phyloP scores from a whole-genome alignment of 2,113 vertebrate genomes.

The Percina caprodes region DNA sequence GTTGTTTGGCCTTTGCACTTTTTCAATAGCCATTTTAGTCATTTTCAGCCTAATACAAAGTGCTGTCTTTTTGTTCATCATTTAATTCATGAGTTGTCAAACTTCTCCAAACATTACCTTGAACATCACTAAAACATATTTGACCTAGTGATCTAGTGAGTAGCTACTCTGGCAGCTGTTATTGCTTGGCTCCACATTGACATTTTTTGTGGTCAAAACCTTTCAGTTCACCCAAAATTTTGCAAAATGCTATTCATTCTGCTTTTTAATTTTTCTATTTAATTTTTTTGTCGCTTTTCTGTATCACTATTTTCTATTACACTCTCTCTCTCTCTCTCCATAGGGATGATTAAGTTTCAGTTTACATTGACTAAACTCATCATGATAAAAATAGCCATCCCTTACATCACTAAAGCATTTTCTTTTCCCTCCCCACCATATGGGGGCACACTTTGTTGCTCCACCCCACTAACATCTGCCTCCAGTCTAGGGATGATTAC shows the following conservation, averaged over 20 bases:
- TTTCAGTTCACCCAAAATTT: not conserved
- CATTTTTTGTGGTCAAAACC: too few species aligned
- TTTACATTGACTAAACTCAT: not conserved
- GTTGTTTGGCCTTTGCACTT: not conserved
- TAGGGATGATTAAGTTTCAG: not conserved
- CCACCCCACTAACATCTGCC: conserved; percentile 44
- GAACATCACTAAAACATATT: not conserved
- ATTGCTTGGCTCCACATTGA: too few species aligned
- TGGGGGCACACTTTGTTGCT: conserved; percentile 33
- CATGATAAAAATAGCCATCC: not conserved
- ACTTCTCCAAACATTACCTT: not conserved
- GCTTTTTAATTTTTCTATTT: not conserved
- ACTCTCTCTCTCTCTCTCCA: too few species aligned
- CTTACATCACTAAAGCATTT: not conserved
- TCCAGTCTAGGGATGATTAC: conserved; percentile 48
- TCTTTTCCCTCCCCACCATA: conserved; percentile 33
- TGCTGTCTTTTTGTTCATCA: not conserved
- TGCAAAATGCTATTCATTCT: not conserved
- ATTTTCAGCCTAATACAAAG: not conserved
- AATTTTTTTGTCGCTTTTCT: not conserved
- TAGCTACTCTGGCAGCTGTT: too few species aligned
- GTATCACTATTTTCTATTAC: not conserved
- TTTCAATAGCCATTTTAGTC: not conserved
- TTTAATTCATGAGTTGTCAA: not conserved
- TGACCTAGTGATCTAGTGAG: too few species aligned